Percentiles rank a stretch among this genome's conserved stretches.
These are phyloP conservation scores for Monodelphis domestica DNA, from an alignment of 2,797 vertebrate genomes.

Conservation along the genomic window DNA sequence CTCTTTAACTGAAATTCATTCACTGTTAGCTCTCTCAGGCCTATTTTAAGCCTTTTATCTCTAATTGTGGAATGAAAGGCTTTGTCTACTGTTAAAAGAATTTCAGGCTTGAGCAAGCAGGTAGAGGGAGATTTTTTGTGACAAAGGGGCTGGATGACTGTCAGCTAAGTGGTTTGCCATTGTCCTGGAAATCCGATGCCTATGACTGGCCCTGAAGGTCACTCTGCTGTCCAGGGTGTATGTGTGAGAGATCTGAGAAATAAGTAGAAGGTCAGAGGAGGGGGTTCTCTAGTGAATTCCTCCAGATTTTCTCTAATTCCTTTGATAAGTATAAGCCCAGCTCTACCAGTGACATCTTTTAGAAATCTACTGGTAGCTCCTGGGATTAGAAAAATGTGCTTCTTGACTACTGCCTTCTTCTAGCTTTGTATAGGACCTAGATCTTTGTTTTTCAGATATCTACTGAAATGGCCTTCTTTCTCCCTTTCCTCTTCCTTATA, in stretches of 20 bases:
- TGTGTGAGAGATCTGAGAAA: neutral
- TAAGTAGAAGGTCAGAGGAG: neutral
- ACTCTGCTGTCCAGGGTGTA: neutral
- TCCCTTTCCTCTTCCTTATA: neutral
- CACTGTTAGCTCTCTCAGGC: neutral
- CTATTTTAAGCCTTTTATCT: slow-evolving; percentile 7
- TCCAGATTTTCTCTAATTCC: neutral
- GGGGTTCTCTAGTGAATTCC: neutral
- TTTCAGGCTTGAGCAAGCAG: slow-evolving; percentile 2
- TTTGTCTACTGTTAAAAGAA: neutral
- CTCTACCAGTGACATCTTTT: neutral
- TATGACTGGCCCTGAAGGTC: neutral
- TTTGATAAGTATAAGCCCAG: neutral
- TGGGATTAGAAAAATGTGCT: neutral
- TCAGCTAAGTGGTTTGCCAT: neutral
- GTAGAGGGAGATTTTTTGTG: neutral
- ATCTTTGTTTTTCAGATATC: neutral
- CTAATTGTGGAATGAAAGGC: neutral
- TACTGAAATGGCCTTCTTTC: neutral
- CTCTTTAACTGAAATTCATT: neutral
- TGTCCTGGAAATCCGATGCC: neutral
- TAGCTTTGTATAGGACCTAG: neutral
- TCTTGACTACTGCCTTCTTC: neutral
- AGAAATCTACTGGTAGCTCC: neutral
- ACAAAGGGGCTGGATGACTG: neutral